Percentiles rank a stretch among this genome's conserved stretches.
phyloP scores from a whole-genome alignment of 1,140 invertebrate genomes.

The Meloidogyne chitwoodi region DNA sequence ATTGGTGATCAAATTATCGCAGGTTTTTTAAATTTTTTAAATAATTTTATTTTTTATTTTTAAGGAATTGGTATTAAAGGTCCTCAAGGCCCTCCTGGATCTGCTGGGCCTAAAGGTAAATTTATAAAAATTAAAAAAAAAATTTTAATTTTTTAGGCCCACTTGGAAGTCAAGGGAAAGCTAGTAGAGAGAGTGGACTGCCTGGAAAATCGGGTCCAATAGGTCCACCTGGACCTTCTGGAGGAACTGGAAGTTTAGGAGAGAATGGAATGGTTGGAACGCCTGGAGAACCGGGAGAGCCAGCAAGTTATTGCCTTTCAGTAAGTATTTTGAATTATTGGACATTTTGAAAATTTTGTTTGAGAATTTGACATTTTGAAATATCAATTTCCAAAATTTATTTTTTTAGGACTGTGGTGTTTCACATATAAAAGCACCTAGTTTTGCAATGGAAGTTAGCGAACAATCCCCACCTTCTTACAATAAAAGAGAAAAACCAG shows the following conservation, averaged over 20 bases:
- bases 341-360: too few relatives aligned
- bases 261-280: constrained; percentile 10
- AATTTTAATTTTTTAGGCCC: too few relatives aligned
- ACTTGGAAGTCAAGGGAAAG: constrained; percentile 14
- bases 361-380: not conserved
- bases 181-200: constrained; percentile 1
- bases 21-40: constrained; percentile 2
- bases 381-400: not conserved
- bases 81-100: constrained; percentile 34
- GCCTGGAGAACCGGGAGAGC: constrained; percentile 19
- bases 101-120: constrained; percentile 21
- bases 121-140: too few relatives aligned
- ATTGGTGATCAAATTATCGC: constrained; percentile 31
- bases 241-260: constrained; percentile 11
- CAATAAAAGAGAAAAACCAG: not conserved
- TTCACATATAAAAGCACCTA: constrained; percentile 16
- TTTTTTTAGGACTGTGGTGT: constrained; percentile 9
- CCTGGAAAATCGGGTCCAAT: constrained; percentile 8
- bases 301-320: constrained; percentile 16
- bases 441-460: constrained; percentile 8
- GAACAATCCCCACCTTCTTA: not conserved
- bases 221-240: constrained; percentile 43
- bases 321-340: not conserved
- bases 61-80: constrained; percentile 43
- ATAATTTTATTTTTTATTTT: not conserved